phyloP scores from a whole-genome alignment of 2,797 vertebrate species.

The Catharus ustulatus region DNA sequence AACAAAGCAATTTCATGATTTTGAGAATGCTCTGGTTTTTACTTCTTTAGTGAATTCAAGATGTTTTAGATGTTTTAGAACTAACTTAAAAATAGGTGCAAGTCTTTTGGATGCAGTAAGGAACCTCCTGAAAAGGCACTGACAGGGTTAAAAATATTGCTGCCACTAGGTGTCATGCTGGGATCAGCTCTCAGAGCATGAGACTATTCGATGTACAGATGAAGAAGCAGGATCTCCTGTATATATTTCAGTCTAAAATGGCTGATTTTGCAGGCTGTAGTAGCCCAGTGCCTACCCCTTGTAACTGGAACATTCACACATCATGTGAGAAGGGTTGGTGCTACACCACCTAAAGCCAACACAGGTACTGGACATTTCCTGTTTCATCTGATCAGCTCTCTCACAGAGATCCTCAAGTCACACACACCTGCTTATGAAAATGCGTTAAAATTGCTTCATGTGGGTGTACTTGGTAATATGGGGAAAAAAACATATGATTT shows the following conservation, averaged over 20 bases:
- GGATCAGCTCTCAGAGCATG: constrained; percentile 19
- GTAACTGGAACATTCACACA: fast-evolving
- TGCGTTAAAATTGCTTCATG: not conserved
- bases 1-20: not conserved
- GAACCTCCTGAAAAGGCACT: not conserved
- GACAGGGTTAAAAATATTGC: constrained; percentile 54
- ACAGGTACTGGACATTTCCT: fast-evolving
- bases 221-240: not conserved
- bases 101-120: not conserved
- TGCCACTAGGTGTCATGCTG: constrained; percentile 77
- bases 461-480: not conserved
- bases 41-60: not conserved
- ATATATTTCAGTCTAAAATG: not conserved
- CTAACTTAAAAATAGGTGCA: not conserved
- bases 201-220: not conserved
- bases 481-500: not conserved
- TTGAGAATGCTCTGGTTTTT: not conserved
- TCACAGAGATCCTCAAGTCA: not conserved
- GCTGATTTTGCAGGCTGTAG: not conserved
- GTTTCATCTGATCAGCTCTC: not conserved
- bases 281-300: not conserved
- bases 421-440: not conserved
- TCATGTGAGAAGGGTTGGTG: fast-evolving
- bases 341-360: not conserved
- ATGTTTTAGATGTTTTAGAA: not conserved